phyloP scores from a whole-genome alignment of 2,113 vertebrate genomes.

The Mobula birostris region DNA sequence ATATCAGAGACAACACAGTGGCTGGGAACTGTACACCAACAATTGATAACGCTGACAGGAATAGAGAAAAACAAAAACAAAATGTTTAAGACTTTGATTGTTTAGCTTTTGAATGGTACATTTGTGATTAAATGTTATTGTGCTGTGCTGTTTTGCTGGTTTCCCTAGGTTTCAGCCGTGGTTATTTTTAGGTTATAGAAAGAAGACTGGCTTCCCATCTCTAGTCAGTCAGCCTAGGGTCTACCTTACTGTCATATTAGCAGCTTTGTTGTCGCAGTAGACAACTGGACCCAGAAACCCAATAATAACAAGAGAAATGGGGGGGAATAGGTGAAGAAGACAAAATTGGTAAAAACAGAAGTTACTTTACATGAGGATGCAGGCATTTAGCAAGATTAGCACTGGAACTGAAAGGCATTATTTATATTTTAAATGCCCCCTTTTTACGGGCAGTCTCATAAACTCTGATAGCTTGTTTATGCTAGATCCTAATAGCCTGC shows the following conservation, averaged over 20 bases:
- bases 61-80: too few species aligned
- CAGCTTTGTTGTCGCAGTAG: background rate
- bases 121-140: background rate
- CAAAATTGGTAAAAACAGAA: slow-evolving; percentile 2
- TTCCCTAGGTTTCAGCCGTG: background rate
- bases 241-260: too few species aligned
- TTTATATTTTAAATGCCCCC: slow-evolving; percentile 7
- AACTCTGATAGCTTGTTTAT: slow-evolving; percentile 9
- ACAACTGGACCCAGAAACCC: background rate
- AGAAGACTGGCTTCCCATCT: background rate
- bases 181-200: background rate
- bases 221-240: background rate
- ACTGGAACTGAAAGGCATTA: slow-evolving; percentile 14
- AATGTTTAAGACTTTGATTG: too few species aligned
- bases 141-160: background rate
- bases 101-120: background rate
- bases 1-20: background rate
- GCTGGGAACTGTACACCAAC: background rate
- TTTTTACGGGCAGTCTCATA: slow-evolving; percentile 6
- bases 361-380: background rate
- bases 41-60: background rate
- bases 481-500: background rate
- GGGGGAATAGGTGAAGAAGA: background rate
- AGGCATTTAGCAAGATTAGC: background rate
- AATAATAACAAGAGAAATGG: background rate